Evolutionary conservation across 2,113 vertebrate species (phyloP), one percentile per base, ranked within the genome.

Genomic region (Psammodynastes pulverulentus): DNA sequence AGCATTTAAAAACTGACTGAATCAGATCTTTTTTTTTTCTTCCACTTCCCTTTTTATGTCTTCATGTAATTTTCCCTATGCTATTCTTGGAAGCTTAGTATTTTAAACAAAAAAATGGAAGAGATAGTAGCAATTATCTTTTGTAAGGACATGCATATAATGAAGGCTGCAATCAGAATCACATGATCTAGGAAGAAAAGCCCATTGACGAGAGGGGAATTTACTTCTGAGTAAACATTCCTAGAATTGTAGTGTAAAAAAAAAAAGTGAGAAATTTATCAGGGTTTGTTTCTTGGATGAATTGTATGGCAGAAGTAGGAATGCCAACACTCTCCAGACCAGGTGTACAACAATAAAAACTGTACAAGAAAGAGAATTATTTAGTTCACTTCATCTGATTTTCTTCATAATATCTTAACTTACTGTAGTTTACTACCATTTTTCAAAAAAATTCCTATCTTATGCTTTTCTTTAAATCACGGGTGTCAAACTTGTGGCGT

Each of bases 1-100:
- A 91, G 95, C 92, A 94, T 97, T 95, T 96, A 90, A 95, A 46
- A 92, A 92, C 92, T 89, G 94, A 93, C 72, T 93, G 93, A 95
- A 95, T 93, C 72, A 94, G 87, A 95, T 96, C 94, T 93, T 93
- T 93, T 93, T 21, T 23, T 2, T 7, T 0, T 1, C 9, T 1
- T 12, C 12, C 46, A 88, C 54, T 92, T 93, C 89, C 93, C 86
- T 92, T 93, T 92, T 43, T 93, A 91, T 93, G 84, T 91, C 90
- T 90, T 93, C 92, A 0, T 94, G 86, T 67, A 72, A 53, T 85
- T 91, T 92, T 43, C 48, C 85, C 51, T 87, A 45, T 49, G 58
- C 58, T 87, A 79, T 93, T 90, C 54, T 53, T 91, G 29, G 53
- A 72, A 93, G 53, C 53, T 48, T 89, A 15, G 86, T 34, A 67